Evolutionary conservation across 2,888 invertebrate genomes (phyloP), one percentile per base, ranked within the genome.

Genomic region (Lycaena phlaeas): DNA sequence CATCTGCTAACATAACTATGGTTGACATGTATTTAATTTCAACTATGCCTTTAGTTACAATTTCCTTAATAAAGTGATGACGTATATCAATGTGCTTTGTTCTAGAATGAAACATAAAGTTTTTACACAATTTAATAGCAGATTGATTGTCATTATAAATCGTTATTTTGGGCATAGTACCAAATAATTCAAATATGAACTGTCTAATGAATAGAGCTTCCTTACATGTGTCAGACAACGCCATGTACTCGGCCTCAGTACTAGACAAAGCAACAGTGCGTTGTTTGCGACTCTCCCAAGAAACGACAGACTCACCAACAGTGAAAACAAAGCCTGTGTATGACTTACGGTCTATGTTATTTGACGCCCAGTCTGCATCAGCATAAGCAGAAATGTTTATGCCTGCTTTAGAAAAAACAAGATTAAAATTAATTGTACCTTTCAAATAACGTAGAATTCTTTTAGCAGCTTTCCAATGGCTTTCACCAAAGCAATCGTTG

Each of bases 401-500:
- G n/a, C n/a, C n/a, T n/a, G n/a, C n/a, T n/a, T 14, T 4, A 14
- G 15, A 10, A 44, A 29, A 51, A 1, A 27, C 12, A 14, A 52
- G 14, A 7, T 41, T 9, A 30, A 37, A 48, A 10, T 50, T 22
- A 10, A 36, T 27, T 4, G 53, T 50, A 7, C 50, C 49, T 37
- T 54, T 51, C 14, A 54, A 18, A 43, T 53, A 56, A 3, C 51
- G 26, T 4, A 53, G 12, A 1, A 53, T 41, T 9, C 52, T 37
- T 17, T 55, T 53, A 2, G 52, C 52, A 4, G 48, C 44, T 25
- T 50, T 51, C 47, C 53, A 54, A 27, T 53, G 53, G 0, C 1
- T 14, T 10, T 45, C 44, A 12, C 4, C 7, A 40, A 38, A 36
- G 31, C 38, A 44, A 2, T 45, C 37, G 34, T 54, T 53, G 30